phyloP scores from a whole-genome alignment of 2,888 invertebrate species.

The Pammene aurita region DNA sequence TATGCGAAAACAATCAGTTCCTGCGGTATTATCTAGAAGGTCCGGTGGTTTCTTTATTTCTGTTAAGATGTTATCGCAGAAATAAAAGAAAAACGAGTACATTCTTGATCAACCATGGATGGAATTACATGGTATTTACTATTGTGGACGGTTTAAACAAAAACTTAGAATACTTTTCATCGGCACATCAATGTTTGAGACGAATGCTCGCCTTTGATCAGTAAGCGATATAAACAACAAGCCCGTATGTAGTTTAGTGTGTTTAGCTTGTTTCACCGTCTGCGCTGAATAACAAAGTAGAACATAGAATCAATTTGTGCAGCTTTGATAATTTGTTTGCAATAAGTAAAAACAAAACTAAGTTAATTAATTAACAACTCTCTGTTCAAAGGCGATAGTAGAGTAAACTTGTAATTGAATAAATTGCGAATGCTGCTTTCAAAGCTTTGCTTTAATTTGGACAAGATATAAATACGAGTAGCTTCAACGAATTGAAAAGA shows the following conservation, averaged over 20 bases:
- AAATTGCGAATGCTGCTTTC: not conserved
- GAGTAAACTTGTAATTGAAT: constrained; percentile 1
- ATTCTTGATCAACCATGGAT: too few relatives aligned
- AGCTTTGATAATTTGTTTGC: constrained; percentile 17
- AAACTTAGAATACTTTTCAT: too few relatives aligned
- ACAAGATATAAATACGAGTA: not conserved
- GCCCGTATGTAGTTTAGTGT: constrained; percentile 54
- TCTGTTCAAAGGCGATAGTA: constrained; percentile 12
- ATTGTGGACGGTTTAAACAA: too few relatives aligned
- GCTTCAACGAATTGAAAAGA: not conserved
- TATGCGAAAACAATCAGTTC: too few relatives aligned
- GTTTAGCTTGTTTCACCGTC: constrained; percentile 55
- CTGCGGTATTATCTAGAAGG: too few relatives aligned
- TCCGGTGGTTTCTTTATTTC: too few relatives aligned
- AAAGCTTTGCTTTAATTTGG: not conserved
- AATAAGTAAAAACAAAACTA: constrained; percentile 17
- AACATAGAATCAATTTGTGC: constrained; percentile 14
- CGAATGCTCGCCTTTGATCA: not conserved
- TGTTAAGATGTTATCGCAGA: too few relatives aligned
- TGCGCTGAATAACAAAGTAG: constrained; percentile 52
- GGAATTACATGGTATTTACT: too few relatives aligned
- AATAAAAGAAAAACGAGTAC: too few relatives aligned
- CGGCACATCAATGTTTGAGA: not conserved
- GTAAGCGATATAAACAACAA: not conserved
- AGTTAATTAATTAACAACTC: not conserved